Evolutionary conservation across 1,140 invertebrate genomes (phyloP).

Genomic region (Trichonephila clavipes): DNA sequence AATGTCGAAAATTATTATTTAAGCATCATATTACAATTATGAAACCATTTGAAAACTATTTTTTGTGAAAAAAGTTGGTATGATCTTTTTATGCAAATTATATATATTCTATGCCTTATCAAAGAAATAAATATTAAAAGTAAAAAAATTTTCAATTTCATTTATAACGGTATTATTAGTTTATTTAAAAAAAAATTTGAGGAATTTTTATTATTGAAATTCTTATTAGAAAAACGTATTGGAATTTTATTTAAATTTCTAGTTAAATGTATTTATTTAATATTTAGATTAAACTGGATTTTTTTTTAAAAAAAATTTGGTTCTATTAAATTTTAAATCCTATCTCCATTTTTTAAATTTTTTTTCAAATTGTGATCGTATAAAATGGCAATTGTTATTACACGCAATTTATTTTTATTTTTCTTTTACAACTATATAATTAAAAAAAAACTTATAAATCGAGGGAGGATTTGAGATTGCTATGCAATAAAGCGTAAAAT

Average conservation of each 20-base stretch:
- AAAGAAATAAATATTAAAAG: not conserved
- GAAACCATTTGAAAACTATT: not conserved
- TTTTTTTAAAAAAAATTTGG: no score
- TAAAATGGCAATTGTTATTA: no score
- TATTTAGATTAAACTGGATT: not conserved
- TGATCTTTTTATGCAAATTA: not conserved
- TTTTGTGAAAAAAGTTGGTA: no score
- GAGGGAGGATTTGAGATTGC: no score
- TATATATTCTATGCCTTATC: not conserved
- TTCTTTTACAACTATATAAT: no score
- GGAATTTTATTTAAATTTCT: not conserved
- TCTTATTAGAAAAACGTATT: not conserved
- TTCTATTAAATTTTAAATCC: no score
- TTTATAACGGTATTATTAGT: not conserved
- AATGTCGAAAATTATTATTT: not conserved
- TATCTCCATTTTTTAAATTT: no score
- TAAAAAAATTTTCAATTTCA: not conserved
- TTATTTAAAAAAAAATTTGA: not conserved
- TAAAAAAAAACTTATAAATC: no score
- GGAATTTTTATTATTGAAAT: not conserved
- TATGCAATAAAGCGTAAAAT: no score
- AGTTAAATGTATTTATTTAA: not conserved
- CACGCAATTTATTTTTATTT: no score
- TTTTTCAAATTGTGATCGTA: no score
- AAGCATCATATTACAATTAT: not conserved